Conservation (phyloP, 2,888 invertebrate species). For the Autographa pulchrina region DNA sequence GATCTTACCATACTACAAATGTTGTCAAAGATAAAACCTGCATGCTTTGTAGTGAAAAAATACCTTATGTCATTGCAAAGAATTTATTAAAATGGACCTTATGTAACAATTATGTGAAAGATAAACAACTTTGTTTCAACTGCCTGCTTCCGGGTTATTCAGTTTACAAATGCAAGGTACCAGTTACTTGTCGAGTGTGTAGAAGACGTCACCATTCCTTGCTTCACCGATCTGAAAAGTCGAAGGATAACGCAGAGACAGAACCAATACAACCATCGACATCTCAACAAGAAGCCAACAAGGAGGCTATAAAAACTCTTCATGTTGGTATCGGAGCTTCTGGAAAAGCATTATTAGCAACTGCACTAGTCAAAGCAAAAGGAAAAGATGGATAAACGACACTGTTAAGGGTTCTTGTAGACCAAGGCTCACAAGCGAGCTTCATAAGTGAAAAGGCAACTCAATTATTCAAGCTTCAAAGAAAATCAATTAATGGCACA, state of each 20-base stretch:
- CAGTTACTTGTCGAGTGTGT: constrained; percentile 5
- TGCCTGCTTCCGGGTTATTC: constrained; percentile 18
- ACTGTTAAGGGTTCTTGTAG: constrained; percentile 5
- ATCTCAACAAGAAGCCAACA: background rate
- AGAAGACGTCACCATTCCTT: constrained; percentile 15
- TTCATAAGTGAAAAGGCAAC: constrained; percentile 17
- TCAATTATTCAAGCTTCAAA: background rate
- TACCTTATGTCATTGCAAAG: constrained; percentile 21
- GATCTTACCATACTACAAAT: background rate
- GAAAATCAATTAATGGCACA: background rate
- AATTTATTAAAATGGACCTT: constrained; percentile 10
- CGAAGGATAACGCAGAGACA: too few species aligned
- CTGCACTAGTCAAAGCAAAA: constrained; percentile 8
- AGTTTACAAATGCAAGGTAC: constrained; percentile 11
- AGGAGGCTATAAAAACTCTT: background rate
- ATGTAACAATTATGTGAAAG: constrained; percentile 12
- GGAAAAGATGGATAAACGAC: background rate
- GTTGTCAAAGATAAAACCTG: background rate
- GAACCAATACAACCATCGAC: background rate
- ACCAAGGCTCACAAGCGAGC: constrained; percentile 20
- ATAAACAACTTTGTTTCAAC: constrained; percentile 19
- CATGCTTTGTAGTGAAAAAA: constrained; percentile 1
- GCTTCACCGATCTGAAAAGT: background rate
- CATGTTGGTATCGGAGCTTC: background rate
- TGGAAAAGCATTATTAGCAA: constrained; percentile 9